phyloP scores from a whole-genome alignment of 2,888 invertebrate genomes.

The Argynnis bischoffii region DNA sequence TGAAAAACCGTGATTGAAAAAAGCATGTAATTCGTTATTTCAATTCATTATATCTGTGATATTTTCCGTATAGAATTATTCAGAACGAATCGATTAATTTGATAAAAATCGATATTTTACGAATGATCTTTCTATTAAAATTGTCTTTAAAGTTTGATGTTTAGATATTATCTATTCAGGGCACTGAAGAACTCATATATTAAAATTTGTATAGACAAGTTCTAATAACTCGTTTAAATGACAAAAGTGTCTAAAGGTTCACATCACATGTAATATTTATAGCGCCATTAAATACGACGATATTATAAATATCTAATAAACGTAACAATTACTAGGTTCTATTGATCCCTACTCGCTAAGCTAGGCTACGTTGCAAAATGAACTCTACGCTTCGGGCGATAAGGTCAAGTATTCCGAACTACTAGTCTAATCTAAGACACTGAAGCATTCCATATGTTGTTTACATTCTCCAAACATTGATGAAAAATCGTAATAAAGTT shows the following conservation, averaged over 20 bases:
- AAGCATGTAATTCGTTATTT: no score
- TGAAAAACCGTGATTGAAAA: no score
- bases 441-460: conserved; percentile 16
- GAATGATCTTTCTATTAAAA: no score
- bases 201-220: conserved; percentile 12
- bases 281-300: conserved; percentile 8
- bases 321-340: conserved; percentile 45
- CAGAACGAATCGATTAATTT: no score
- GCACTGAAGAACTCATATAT: background rate
- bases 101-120: no score
- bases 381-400: conserved; percentile 20
- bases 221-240: background rate
- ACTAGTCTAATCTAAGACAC: conserved; percentile 36
- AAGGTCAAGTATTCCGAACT: conserved; percentile 17
- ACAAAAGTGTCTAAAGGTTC: conserved; percentile 5
- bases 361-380: conserved; percentile 33
- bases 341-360: conserved; percentile 56
- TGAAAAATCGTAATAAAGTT: background rate
- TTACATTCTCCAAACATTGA: background rate
- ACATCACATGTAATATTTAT: conserved; percentile 1
- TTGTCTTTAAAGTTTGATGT: no score
- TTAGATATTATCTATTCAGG: no score
- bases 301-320: conserved; percentile 52
- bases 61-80: no score
- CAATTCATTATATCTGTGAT: no score